Conservation (phyloP, 2,888 invertebrate genomes). For the Clusia tigrina region DNA sequence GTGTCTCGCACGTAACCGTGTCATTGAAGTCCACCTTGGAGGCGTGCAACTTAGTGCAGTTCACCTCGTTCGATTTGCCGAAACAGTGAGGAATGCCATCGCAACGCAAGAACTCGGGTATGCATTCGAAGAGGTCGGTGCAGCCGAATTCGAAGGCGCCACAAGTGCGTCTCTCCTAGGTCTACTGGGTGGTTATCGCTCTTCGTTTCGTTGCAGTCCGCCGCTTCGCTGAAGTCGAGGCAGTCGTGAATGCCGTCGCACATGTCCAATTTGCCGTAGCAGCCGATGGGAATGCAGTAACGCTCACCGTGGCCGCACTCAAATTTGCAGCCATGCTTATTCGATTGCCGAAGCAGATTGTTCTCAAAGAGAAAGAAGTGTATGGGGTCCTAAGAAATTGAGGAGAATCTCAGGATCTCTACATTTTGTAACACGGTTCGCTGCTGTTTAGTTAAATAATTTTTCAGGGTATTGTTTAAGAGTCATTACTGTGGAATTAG, state of each 20-base stretch:
- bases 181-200: constrained; percentile 57
- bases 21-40: constrained; percentile 53
- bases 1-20: constrained; percentile 68
- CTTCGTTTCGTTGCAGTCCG: constrained; percentile 65
- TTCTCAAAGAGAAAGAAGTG: too few relatives aligned
- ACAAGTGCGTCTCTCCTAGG: constrained; percentile 63
- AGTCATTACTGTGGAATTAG: too few relatives aligned
- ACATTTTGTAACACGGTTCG: too few relatives aligned
- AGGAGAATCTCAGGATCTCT: too few relatives aligned
- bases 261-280: constrained; percentile 65
- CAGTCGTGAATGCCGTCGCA: constrained; percentile 74
- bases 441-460: too few relatives aligned
- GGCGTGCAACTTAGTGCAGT: constrained; percentile 65
- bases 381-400: too few relatives aligned
- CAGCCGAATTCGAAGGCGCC: constrained; percentile 73
- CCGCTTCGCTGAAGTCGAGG: constrained; percentile 72
- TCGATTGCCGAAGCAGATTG: too few relatives aligned
- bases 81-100: constrained; percentile 77
- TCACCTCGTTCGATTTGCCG: constrained; percentile 77
- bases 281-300: constrained; percentile 67
- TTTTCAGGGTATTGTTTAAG: too few relatives aligned
- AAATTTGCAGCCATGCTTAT: constrained; percentile 72
- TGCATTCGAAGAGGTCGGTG: constrained; percentile 70
- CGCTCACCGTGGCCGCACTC: constrained; percentile 64
- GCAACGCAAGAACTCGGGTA: constrained; percentile 63